Evolutionary conservation across 2,113 vertebrate genomes (phyloP), one percentile per base, ranked within the genome.

Genomic region (Pterocles burchelli): DNA sequence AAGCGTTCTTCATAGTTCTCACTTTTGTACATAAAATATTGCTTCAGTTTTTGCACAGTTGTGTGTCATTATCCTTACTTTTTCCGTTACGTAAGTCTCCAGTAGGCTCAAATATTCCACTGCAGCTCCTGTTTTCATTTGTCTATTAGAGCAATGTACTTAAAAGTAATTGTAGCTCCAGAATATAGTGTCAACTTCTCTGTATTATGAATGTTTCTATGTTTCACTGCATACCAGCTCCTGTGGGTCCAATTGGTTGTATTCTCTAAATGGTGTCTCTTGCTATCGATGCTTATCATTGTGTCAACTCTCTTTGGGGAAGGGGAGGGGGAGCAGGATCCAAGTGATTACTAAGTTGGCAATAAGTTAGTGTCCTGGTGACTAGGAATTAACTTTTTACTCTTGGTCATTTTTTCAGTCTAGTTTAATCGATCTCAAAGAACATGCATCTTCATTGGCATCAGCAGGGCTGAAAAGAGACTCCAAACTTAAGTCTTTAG

Each of bases 401-500:
- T 97, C 89, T 97, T 97, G 97, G 15, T 96, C 95, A 14, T 97
- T 95, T 97, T 97, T 98, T 89, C 98, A 99, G 99, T 99, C 99
- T 95, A 99, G 98, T 97, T 98, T 99, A 97, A 99, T 99, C 95
- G 99, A 99, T 97, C 97, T 99, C 97, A 99, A 99, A 97, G 99
- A 99, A 95, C 99, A 99, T 71, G 99, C 99, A 66, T 99, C 99
- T 58, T 99, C 99, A 54, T 96, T 99, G 98, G 99, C 99, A 61
- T 99, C 99, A 43, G 99, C 99, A 48, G 98, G 99, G 76, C 98
- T 99, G 93, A 99, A 99, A 98, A 99, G 99, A 96, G 99, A 99
- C 96, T 99, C 99, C 95, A 99, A 99, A 97, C 98, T 99, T 97
- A 99, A 99, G 96, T 98, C 99, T 84, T 98, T 99, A 97, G 99